These are phyloP conservation scores for Phocoena phocoena DNA, from an alignment of 2,113 vertebrate genomes.

Conservation along the genomic window DNA sequence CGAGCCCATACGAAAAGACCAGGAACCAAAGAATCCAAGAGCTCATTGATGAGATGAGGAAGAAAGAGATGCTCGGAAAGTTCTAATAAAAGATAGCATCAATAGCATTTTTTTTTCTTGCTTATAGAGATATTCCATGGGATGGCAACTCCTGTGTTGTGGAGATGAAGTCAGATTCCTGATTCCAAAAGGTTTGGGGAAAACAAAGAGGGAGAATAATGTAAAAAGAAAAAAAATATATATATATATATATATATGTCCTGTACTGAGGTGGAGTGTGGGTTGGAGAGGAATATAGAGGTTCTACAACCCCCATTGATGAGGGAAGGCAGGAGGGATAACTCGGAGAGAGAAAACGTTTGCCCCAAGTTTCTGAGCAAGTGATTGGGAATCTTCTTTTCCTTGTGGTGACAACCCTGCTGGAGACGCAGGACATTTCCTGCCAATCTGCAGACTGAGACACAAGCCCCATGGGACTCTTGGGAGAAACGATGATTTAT, in stretches of 20 bases:
- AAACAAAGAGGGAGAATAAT: not conserved
- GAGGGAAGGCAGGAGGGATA: not conserved
- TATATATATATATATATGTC: not conserved
- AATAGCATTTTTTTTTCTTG: conserved; percentile 82
- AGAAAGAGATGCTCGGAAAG: conserved; percentile 88
- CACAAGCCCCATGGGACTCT: not conserved
- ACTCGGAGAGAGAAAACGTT: not conserved
- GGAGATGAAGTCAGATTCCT: conserved; percentile 80
- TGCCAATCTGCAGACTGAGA: not conserved
- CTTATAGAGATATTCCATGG: conserved; percentile 88
- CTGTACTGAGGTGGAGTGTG: not conserved
- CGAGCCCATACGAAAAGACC: conserved; percentile 90
- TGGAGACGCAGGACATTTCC: not conserved
- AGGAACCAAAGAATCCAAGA: conserved; percentile 96
- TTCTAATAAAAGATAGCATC: conserved; percentile 82
- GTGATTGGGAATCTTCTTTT: not conserved
- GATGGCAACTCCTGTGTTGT: conserved; percentile 58
- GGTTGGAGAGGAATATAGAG: not conserved
- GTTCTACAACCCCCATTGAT: not conserved
- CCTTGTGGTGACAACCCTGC: not conserved
- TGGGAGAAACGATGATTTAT: not conserved
- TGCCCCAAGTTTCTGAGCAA: not conserved
- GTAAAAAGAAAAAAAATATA: not conserved
- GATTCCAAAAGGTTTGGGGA: conserved; percentile 65
- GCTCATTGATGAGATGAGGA: conserved; percentile 93